Evolutionary conservation across 1,140 invertebrate species (phyloP), one percentile per base, ranked within the genome.

Genomic region (Orius insidiosus): DNA sequence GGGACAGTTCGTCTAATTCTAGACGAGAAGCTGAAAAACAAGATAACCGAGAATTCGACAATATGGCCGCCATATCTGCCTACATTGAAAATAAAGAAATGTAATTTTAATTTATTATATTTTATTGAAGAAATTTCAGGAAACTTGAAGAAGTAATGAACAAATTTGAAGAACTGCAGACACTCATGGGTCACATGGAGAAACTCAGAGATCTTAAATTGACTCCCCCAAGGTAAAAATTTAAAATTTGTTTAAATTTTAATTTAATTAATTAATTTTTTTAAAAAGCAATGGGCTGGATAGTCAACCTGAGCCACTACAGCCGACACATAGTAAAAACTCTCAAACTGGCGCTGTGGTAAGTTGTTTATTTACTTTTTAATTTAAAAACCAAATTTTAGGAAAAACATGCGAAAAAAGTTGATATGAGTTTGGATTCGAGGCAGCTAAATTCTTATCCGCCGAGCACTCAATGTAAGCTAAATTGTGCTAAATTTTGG

Each of bases 91-190:
- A 42, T 42, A 51, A 51, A 47, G 46, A 45, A 33, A 18, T 51
- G 49, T 51, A 47, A n/a, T n/a, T n/a, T n/a, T n/a, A n/a, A n/a
- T 36, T 45, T 47, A 24, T 24, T 24, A 24, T 46, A 37, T 46
- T 24, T 24, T 24, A 24, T 7, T 24, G 24, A 24, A n/a, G 35
- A 38, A 34, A 37, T 47, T 47, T 2, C 31, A 53, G 52, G 32
- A 50, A 53, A 45, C 30, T 53, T 1, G 39, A 50, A 19, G 48
- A 53, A 38, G 49, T 48, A 6, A 50, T 43, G 30, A 40, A 34
- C 10, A 53, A 51, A 45, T 45, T 53, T 15, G 45, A 50, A 24
- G 48, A 50, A 36, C 46, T 53, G 18, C 41, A 49, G 15, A 48
- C 45, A 19, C 47, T 52, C 8, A 24, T 52, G 15, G 31, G 19